phyloP scores from a whole-genome alignment of 2,113 vertebrate genomes.

The Thunnus maccoyii region DNA sequence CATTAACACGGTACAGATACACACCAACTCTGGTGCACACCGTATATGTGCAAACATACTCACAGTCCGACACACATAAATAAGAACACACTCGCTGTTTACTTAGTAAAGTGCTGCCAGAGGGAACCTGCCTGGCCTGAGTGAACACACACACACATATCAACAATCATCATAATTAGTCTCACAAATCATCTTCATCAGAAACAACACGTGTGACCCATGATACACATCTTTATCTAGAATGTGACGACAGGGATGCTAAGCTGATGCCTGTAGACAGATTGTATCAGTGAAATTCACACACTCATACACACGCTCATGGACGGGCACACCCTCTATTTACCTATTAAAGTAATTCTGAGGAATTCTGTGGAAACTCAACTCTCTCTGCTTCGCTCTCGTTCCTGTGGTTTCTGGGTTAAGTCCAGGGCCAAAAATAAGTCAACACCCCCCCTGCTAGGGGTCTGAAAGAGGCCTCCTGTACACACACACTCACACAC shows the following conservation, averaged over 20 bases:
- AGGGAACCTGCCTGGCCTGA: slow-evolving; percentile 5
- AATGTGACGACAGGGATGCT: slow-evolving; percentile 31
- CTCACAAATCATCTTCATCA: slow-evolving; percentile 32
- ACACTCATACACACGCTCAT: slow-evolving; percentile 10
- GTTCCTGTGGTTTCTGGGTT: slow-evolving; percentile 73
- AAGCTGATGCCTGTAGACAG: slow-evolving; percentile 6
- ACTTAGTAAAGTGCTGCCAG: slow-evolving; percentile 22
- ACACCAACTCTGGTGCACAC: not conserved
- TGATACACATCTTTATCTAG: slow-evolving; percentile 36
- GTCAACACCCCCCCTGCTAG: slow-evolving; percentile 79
- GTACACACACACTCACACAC: slow-evolving; percentile 57
- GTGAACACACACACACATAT: slow-evolving; percentile 13
- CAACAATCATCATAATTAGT: slow-evolving; percentile 15
- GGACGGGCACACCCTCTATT: slow-evolving; percentile 72
- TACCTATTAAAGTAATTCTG: slow-evolving; percentile 76
- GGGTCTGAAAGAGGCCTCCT: slow-evolving; percentile 82
- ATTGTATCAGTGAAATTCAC: slow-evolving; percentile 16
- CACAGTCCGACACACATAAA: not conserved
- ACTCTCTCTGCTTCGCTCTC: slow-evolving; percentile 56
- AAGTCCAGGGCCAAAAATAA: slow-evolving; percentile 81
- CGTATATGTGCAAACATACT: not conserved
- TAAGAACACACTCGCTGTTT: slow-evolving; percentile 23
- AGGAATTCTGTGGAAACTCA: slow-evolving; percentile 80
- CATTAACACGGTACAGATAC: not conserved
- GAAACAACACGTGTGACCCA: not conserved